Conservation (phyloP, 2,113 vertebrate genomes). For the Nibea albiflora region DNA sequence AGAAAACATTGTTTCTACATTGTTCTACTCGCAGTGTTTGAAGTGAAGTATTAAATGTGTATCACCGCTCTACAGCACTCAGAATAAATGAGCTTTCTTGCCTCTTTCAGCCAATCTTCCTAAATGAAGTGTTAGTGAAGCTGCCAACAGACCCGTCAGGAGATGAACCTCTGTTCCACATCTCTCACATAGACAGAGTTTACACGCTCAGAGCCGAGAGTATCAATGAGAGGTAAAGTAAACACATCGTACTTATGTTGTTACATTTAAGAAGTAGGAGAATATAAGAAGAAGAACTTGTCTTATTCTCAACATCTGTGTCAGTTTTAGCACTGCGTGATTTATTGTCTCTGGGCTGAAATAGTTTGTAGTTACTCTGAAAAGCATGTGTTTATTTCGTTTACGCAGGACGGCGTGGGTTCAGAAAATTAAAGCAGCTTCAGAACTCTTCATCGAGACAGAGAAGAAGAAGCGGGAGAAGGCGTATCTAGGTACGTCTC, state of each 20-base stretch:
- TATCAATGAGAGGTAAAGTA: slow-evolving; percentile 92
- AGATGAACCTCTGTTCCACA: slow-evolving; percentile 98
- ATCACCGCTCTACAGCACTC: not conserved
- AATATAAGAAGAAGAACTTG: no score
- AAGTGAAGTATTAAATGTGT: no score
- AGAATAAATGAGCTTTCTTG: not conserved
- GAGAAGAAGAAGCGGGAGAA: slow-evolving; percentile 99
- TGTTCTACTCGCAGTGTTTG: no score
- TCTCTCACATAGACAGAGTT: slow-evolving; percentile 98
- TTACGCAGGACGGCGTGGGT: slow-evolving; percentile 95
- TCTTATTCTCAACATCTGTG: not conserved
- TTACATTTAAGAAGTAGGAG: not conserved
- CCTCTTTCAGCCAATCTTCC: slow-evolving; percentile 94
- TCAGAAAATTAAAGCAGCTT: slow-evolving; percentile 99
- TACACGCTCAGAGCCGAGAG: slow-evolving; percentile 97
- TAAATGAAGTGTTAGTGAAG: slow-evolving; percentile 98
- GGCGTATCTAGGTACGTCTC: slow-evolving; percentile 90
- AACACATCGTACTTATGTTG: not conserved
- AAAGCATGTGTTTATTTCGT: not conserved
- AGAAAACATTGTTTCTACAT: no score
- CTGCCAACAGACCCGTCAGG: slow-evolving; percentile 98
- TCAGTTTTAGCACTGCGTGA: not conserved
- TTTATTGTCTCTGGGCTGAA: not conserved
- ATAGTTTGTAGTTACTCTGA: not conserved
- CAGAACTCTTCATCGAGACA: slow-evolving; percentile 98